Conservation (phyloP, 2,888 invertebrate genomes). For the Anorthoa munda region DNA sequence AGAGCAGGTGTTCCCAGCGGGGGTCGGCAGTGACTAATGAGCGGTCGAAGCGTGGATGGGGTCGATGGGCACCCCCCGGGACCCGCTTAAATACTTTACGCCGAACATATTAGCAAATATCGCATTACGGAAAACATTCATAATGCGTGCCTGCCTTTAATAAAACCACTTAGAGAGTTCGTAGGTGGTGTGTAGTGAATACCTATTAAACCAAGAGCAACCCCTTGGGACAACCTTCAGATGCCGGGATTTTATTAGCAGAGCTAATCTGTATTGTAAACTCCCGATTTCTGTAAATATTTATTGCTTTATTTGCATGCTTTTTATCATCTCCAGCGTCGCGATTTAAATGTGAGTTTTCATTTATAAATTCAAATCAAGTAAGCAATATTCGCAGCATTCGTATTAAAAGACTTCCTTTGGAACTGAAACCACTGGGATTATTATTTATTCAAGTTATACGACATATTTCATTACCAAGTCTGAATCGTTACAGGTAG, state of each 20-base stretch:
- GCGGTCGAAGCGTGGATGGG: constrained; percentile 79
- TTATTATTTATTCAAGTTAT: background rate
- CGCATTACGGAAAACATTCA: constrained; percentile 49
- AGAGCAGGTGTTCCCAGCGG: constrained; percentile 76
- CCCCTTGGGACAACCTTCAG: constrained; percentile 19
- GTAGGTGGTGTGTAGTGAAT: constrained; percentile 31
- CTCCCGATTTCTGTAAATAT: constrained; percentile 14
- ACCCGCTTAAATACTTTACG: constrained; percentile 72
- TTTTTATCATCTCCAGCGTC: constrained; percentile 14
- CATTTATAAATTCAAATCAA: constrained; percentile 21
- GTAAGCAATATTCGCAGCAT: constrained; percentile 4
- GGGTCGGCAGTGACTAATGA: constrained; percentile 79
- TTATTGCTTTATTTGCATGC: constrained; percentile 34
- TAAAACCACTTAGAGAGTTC: constrained; percentile 31
- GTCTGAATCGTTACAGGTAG: constrained; percentile 3
- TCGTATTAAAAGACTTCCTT: constrained; percentile 3
- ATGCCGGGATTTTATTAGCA: constrained; percentile 22
- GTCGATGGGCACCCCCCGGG: constrained; percentile 73
- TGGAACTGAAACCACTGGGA: background rate
- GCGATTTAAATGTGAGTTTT: constrained; percentile 21
- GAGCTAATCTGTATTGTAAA: constrained; percentile 8
- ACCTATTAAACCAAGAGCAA: constrained; percentile 39
- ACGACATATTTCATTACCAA: constrained; percentile 18
- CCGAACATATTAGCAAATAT: constrained; percentile 66
- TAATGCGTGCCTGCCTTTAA: constrained; percentile 25